A percentile compares a stretch with the other conserved stretches of the same genome.
phyloP scores from a whole-genome alignment of 1,140 invertebrate genomes.

The Neodiprion virginianus region DNA sequence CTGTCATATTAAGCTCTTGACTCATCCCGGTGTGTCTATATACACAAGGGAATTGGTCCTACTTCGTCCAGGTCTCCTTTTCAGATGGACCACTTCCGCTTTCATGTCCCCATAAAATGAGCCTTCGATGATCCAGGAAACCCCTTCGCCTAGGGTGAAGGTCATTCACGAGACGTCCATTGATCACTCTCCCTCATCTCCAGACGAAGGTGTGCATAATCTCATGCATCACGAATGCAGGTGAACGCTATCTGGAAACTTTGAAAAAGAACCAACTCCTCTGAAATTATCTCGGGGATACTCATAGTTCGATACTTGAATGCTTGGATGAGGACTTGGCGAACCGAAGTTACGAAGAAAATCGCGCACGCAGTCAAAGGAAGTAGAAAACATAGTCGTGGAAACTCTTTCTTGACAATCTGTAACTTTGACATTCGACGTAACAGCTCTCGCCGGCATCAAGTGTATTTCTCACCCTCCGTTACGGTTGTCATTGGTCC shows the following conservation, averaged over 20 bases:
- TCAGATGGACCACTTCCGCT: not conserved
- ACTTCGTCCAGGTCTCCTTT: not conserved
- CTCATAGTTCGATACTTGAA: too few relatives aligned
- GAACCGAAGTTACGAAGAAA: not conserved
- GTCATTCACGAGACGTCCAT: too few relatives aligned
- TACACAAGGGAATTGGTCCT: slow-evolving; percentile 1
- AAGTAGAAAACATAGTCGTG: slow-evolving; percentile 13
- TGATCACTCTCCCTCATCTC: too few relatives aligned
- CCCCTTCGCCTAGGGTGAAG: not conserved
- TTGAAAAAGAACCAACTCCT: too few relatives aligned
- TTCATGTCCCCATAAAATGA: not conserved
- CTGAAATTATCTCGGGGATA: too few relatives aligned
- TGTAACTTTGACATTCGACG: slow-evolving; percentile 44
- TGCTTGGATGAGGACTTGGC: not conserved
- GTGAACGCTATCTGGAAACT: too few relatives aligned
- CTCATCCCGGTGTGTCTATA: slow-evolving; percentile 1
- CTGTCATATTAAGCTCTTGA: slow-evolving; percentile 3
- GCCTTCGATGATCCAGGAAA: not conserved
- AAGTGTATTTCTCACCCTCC: slow-evolving; percentile 19
- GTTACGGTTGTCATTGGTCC: not conserved
- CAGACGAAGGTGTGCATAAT: too few relatives aligned
- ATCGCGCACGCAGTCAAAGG: not conserved
- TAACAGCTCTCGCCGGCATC: slow-evolving; percentile 36
- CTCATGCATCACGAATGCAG: too few relatives aligned
- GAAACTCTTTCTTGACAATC: slow-evolving; percentile 38